Conservation (phyloP, 1,140 invertebrate species). For the Euglossa dilemma region DNA sequence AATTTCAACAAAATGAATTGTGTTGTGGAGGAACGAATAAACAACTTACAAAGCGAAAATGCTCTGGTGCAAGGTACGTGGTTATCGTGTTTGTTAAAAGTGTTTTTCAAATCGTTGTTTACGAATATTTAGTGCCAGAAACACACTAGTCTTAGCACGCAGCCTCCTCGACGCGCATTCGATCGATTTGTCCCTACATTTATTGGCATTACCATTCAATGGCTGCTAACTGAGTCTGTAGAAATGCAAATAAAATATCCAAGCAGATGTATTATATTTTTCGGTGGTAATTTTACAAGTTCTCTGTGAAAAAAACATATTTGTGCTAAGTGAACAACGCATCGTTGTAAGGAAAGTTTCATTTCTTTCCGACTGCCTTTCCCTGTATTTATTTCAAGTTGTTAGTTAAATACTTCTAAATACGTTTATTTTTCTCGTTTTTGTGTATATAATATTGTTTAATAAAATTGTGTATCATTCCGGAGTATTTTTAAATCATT, state of each 20-base stretch:
- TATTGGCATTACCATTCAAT: constrained; percentile 32
- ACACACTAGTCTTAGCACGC: constrained; percentile 28
- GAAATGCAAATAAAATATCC: not conserved
- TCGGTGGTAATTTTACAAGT: not conserved
- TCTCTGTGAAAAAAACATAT: constrained; percentile 11
- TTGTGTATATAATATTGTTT: not conserved
- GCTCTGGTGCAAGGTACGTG: constrained; percentile 58
- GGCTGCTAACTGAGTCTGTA: not conserved
- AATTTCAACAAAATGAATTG: constrained; percentile 36
- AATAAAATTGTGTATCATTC: not conserved
- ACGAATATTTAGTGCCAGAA: constrained; percentile 35
- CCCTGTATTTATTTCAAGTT: not conserved
- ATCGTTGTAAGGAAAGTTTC: not conserved
- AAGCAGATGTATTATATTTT: not conserved
- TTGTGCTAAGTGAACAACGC: not conserved
- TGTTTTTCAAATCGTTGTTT: constrained; percentile 33
- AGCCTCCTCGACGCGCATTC: constrained; percentile 31
- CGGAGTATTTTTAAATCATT: not conserved
- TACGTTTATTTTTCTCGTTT: not conserved
- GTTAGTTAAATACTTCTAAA: not conserved
- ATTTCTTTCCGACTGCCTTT: not conserved
- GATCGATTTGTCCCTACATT: constrained; percentile 55
- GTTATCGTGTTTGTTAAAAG: not conserved
- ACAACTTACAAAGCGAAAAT: constrained; percentile 27
- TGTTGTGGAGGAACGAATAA: constrained; percentile 22